Evolutionary conservation across 2,888 invertebrate genomes (phyloP).

Genomic region (Scotopteryx bipunctaria): DNA sequence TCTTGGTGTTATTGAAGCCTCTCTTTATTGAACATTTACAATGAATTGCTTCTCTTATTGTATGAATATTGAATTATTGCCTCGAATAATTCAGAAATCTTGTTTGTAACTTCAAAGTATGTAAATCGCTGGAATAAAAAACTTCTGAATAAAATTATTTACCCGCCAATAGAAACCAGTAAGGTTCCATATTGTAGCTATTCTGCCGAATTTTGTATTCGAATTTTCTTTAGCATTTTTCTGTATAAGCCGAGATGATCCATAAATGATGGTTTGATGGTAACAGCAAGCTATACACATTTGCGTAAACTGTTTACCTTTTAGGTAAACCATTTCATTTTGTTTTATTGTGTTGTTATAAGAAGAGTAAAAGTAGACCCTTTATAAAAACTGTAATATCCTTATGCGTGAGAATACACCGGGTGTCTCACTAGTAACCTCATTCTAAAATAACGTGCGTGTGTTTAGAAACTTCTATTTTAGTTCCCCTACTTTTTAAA

Average conservation of each 20-base stretch:
- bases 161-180: conserved; percentile 6
- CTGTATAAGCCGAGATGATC: conserved; percentile 2
- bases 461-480: neutral
- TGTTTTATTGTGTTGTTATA: neutral
- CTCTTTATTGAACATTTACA: conserved; percentile 21
- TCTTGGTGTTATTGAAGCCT: conserved; percentile 7
- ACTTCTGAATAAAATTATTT: conserved; percentile 13
- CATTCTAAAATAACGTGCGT: neutral
- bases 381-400: neutral
- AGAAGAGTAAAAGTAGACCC: neutral
- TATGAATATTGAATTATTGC: conserved; percentile 27
- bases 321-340: conserved; percentile 4
- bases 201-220: conserved; percentile 5
- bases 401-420: too few species aligned
- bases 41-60: conserved; percentile 24
- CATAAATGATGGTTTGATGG: conserved; percentile 13
- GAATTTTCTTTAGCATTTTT: conserved; percentile 4
- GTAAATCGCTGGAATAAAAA: conserved; percentile 19
- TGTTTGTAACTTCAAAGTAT: conserved; percentile 17
- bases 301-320: conserved; percentile 13
- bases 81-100: conserved; percentile 18
- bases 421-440: neutral
- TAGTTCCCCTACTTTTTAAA: neutral
- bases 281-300: conserved; percentile 3
- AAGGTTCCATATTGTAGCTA: conserved; percentile 2